Evolutionary conservation across 2,113 vertebrate genomes (phyloP), one percentile per base, ranked within the genome.

Genomic region (Rhinichthys klamathensis): DNA sequence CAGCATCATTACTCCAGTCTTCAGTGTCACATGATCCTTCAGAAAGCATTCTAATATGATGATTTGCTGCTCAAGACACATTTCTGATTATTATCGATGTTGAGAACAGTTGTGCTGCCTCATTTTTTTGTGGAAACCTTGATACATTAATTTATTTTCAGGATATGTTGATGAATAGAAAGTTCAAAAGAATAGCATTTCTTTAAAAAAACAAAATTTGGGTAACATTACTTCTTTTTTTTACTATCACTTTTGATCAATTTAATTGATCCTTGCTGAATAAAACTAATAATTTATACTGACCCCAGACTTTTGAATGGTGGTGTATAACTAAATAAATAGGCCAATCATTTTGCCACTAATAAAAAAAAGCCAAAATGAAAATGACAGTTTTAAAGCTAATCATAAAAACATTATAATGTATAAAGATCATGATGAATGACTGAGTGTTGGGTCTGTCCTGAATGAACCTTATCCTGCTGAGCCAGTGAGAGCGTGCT

Each of bases 401-500:
- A 30, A 1, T 32, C 0, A 25, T 18, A 25, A n/a, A 41, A 21
- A 27, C 51, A 78, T 35, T 11, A n/a, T 54, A 32, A 11, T 5
- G 46, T 18, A 23, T 70, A 70, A 70, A 38, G 67, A 23, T 23
- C 9, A 6, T 12, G 35, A n/a, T 0, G 18, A 12, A 3, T 23
- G 27, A 27, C 9, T 16, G 51, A 21, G 18, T 21, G 54, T 23
- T 21, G 5, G 16, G 58, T n/a, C 16, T 21, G 27, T 67, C 16
- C 30, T 18, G 30, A 35, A 21, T 21, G 32, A 69, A 69, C 30
- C 97, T 98, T 98, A 63, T 99, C 96, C 92, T 99, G 97, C 91
- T 97, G 95, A 0, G 93, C 91, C 27, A 98, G 91, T 0, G 97
- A 97, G 12, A 99, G 96, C 2, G 96, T 94, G 75, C 97, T 98